phyloP scores from a whole-genome alignment of 2,797 vertebrate genomes.

The Neomorphus geoffroyi region DNA sequence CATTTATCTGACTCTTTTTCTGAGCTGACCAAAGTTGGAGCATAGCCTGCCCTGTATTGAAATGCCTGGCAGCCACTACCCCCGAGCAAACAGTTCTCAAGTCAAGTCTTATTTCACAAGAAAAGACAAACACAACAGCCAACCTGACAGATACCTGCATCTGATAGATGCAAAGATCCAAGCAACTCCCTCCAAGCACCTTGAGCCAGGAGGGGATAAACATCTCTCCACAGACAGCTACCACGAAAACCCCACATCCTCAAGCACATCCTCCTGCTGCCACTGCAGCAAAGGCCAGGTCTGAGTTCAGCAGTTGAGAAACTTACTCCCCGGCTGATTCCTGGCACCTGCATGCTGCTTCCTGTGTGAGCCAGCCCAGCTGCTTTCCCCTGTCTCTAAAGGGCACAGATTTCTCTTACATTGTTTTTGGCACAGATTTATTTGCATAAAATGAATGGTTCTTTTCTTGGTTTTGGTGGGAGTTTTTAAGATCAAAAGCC shows the following conservation, averaged over 20 bases:
- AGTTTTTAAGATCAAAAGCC: background rate
- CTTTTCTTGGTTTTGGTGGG: background rate
- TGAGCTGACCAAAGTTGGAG: background rate
- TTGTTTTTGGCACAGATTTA: background rate
- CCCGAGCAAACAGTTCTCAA: background rate
- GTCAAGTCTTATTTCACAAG: background rate
- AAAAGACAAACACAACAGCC: background rate
- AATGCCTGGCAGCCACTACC: background rate
- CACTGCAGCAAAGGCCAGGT: background rate
- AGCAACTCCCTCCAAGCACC: background rate
- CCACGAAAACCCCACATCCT: background rate
- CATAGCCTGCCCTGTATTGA: background rate
- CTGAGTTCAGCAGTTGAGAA: background rate
- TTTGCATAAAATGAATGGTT: constrained; percentile 14
- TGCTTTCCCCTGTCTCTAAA: background rate
- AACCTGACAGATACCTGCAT: background rate
- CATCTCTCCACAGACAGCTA: background rate
- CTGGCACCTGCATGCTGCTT: constrained; percentile 36
- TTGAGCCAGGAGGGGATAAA: background rate
- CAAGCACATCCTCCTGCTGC: background rate
- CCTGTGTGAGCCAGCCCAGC: background rate
- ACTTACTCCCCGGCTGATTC: background rate
- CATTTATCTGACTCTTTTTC: background rate
- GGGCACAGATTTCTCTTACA: background rate
- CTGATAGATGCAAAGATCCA: background rate